Conservation (phyloP, 2,113 vertebrate genomes). For the Naja naja region DNA sequence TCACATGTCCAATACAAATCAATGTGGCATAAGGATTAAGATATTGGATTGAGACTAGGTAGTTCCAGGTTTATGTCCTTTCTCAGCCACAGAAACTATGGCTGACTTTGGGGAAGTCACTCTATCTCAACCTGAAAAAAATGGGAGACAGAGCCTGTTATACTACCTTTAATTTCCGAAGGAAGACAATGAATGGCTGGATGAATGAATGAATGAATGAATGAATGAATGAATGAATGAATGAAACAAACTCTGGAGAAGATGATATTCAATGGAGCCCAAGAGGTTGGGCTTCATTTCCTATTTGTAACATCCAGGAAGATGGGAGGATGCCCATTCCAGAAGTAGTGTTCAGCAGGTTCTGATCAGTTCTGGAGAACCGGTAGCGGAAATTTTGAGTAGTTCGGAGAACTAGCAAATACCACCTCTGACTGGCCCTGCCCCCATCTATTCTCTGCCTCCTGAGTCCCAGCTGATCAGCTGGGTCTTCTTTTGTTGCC, state of each 20-base stretch:
- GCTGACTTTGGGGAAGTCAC: background rate
- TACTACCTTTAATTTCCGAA: background rate
- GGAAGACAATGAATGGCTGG: background rate
- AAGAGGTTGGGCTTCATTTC: background rate
- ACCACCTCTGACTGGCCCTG: too few species aligned
- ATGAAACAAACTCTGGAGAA: background rate
- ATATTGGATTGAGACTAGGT: background rate
- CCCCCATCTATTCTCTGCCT: too few species aligned
- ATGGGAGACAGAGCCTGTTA: background rate
- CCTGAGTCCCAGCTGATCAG: too few species aligned
- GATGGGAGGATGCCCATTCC: background rate
- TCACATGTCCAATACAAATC: background rate
- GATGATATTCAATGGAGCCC: background rate
- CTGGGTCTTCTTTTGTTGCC: too few species aligned
- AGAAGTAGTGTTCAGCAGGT: too few species aligned
- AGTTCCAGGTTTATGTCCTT: background rate
- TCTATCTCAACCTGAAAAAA: background rate
- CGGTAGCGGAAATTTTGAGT: too few species aligned
- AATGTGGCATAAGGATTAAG: background rate
- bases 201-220: background rate
- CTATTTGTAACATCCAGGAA: background rate
- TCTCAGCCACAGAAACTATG: background rate
- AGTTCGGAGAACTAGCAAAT: too few species aligned
- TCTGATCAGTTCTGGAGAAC: too few species aligned
- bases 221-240: background rate